phyloP scores from a whole-genome alignment of 2,888 invertebrate species.

The Germaria angustata region DNA sequence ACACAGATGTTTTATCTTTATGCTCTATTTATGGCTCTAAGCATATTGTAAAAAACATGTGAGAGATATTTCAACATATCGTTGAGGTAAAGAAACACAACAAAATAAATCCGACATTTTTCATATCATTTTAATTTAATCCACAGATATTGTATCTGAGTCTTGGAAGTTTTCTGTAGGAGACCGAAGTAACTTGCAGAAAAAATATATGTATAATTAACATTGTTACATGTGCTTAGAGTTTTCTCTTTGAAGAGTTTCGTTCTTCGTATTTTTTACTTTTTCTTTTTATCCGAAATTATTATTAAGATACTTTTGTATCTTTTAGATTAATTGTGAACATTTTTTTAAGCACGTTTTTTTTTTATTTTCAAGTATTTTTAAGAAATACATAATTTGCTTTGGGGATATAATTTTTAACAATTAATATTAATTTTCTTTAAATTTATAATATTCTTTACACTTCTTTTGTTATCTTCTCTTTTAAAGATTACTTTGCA shows the following conservation, averaged over 20 bases:
- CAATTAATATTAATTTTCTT: slow-evolving; percentile 16
- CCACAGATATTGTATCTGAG: neutral
- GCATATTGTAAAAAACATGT: too few relatives aligned
- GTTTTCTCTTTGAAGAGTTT: too few relatives aligned
- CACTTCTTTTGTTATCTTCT: neutral
- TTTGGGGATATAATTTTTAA: neutral
- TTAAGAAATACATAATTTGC: too few relatives aligned
- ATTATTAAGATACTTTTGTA: neutral
- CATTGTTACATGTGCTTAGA: neutral
- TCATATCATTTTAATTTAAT: too few relatives aligned
- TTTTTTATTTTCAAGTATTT: slow-evolving; percentile 1
- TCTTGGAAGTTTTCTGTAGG: neutral
- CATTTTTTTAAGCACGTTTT: neutral
- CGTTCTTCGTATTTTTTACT: too few relatives aligned
- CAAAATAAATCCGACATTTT: too few relatives aligned
- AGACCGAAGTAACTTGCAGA: neutral
- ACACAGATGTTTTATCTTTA: too few relatives aligned
- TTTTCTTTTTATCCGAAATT: neutral
- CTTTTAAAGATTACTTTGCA: slow-evolving; percentile 23
- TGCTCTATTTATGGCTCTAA: too few relatives aligned
- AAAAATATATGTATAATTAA: neutral
- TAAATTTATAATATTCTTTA: neutral
- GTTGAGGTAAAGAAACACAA: too few relatives aligned
- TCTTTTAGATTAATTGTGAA: neutral
- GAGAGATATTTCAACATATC: too few relatives aligned